These are phyloP conservation scores for Caenorhabditis latens DNA, from an alignment of 1,140 invertebrate genomes.

Conservation along the genomic window DNA sequence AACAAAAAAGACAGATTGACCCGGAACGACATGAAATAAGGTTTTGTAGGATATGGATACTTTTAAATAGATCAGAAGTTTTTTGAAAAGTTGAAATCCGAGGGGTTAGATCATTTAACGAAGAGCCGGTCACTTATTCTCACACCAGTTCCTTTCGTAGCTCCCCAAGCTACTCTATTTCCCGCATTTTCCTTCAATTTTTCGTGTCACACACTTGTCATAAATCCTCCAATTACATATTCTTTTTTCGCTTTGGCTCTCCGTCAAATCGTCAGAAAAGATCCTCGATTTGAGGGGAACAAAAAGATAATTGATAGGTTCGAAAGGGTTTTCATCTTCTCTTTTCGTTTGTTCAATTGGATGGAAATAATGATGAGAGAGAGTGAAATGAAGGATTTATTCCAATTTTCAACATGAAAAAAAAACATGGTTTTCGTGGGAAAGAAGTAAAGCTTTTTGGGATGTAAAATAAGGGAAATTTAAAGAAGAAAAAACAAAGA, in stretches of 20 bases:
- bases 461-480: no score
- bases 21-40: not conserved
- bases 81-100: no score
- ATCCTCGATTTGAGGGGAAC: not conserved
- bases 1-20: not conserved
- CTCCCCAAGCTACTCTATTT: not conserved
- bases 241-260: not conserved
- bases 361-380: not conserved
- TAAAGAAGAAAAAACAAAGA: not conserved
- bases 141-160: no score
- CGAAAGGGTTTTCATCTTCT: not conserved
- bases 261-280: conserved; percentile 13
- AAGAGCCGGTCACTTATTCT: no score
- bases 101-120: no score
- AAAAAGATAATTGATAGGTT: conserved; percentile 46
- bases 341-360: not conserved
- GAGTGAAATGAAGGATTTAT: not conserved
- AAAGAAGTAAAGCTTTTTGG: not conserved
- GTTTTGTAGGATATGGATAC: no score
- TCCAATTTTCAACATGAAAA: conserved; percentile 16
- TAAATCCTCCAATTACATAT: conserved; percentile 49
- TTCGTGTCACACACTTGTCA: not conserved
- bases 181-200: not conserved
- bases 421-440: not conserved
- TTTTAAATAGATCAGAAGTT: no score